Evolutionary conservation across 2,113 vertebrate genomes (phyloP), one percentile per base, ranked within the genome.

Genomic region (Nannospalax galili): DNA sequence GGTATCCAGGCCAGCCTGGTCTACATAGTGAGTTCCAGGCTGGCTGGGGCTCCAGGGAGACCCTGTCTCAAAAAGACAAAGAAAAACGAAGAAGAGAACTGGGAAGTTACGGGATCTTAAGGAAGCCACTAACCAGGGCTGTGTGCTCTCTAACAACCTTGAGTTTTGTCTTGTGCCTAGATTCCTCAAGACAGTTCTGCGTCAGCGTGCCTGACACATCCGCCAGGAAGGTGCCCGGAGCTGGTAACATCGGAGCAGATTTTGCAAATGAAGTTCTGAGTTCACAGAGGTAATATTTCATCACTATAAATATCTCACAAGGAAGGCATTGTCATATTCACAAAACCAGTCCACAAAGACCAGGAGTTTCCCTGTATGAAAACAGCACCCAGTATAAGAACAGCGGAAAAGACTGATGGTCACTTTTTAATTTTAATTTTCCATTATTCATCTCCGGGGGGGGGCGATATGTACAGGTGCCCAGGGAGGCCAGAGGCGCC

Each of bases 201-300:
- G 97, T 98, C 73, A 97, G 97, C 84, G 98, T 99, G 92, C 99
- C 99, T 94, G 98, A 98, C 58, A 98, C 98, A 75, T 98, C 98
- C 75, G 97, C 98, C 28, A 99, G 98, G 93, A 98, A 98, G 58
- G 98, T 99, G 96, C 98, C 99, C 85, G 99, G 99, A 95, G 99
- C 99, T 93, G 99, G 99, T 85, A 99, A 98, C 97, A 99, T 99
- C 28, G 99, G 99, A 96, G 99, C 99, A 0, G 99, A 99, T 97
- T 99, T 99, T 75, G 99, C 99, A 94, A 99, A 99, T 84, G 99
- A 99, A 97, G 98, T 99, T 91, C 91, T 99, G 97, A 98, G 99
- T 97, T 98, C 99, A 81, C 99, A 99, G 98, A 99, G 99, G 99
- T 99, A 97, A 97, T 93, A 30, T 67, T 92, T 90, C 74, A 67